These are phyloP conservation scores for Drosophila mulleri DNA, from an alignment of 2,888 invertebrate species.

Conservation along the genomic window DNA sequence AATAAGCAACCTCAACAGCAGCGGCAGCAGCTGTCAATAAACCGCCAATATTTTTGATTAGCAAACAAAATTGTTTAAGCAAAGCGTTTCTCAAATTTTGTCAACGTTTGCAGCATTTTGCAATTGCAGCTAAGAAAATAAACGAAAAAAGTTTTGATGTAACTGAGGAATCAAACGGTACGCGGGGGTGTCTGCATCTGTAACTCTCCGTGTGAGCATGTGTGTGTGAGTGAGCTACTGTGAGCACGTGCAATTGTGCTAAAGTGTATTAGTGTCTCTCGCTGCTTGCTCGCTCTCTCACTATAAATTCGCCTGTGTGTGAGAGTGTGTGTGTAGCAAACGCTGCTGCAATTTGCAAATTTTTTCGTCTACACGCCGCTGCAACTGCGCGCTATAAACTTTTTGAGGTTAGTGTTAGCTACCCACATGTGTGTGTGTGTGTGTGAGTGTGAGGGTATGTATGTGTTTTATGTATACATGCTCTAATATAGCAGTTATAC, in stretches of 20 bases:
- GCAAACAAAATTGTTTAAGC: constrained; percentile 5
- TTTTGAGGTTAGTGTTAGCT: constrained; percentile 73
- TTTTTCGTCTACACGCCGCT: constrained; percentile 56
- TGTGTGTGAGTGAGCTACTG: constrained; percentile 31
- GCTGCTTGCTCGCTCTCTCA: constrained; percentile 32
- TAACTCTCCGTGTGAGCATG: constrained; percentile 28
- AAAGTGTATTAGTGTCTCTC: constrained; percentile 58
- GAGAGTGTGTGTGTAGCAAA: constrained; percentile 39
- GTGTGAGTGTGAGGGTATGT: background rate
- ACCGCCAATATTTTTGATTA: constrained; percentile 29
- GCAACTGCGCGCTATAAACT: constrained; percentile 72
- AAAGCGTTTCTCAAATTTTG: constrained; percentile 23
- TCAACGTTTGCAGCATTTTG: constrained; percentile 60
- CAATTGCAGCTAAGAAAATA: constrained; percentile 24
- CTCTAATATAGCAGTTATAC: constrained; percentile 52
- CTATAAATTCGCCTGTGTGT: constrained; percentile 20
- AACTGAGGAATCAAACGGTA: constrained; percentile 27
- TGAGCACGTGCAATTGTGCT: constrained; percentile 55
- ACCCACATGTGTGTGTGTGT: constrained; percentile 12
- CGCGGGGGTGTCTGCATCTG: constrained; percentile 55
- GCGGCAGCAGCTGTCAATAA: constrained; percentile 19
- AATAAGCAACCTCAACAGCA: background rate
- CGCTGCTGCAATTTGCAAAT: constrained; percentile 62
- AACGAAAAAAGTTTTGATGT: constrained; percentile 25
- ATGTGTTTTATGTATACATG: constrained; percentile 32